phyloP scores from a whole-genome alignment of 2,113 vertebrate genomes.

The Bos indicus region DNA sequence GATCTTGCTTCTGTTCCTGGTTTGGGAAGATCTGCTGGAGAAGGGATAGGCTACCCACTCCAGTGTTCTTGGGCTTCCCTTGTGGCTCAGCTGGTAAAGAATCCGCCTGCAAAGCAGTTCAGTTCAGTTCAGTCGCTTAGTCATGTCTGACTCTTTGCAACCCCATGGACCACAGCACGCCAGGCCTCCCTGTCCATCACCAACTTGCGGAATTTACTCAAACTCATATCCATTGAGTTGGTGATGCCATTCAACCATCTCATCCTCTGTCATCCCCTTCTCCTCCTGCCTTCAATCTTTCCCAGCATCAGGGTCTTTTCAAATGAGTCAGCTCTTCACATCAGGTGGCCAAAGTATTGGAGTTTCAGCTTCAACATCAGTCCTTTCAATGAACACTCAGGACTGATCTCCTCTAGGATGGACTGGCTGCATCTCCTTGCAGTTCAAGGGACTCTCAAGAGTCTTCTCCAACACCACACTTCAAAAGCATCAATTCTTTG shows the following conservation, averaged over 20 bases:
- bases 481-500: not conserved
- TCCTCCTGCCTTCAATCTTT: not conserved
- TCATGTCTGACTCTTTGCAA: rapidly evolving
- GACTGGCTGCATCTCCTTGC: not conserved
- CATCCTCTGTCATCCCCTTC: not conserved
- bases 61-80: not conserved
- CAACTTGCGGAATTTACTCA: not conserved
- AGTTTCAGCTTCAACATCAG: not conserved
- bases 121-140: not conserved
- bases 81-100: not conserved
- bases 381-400: too few species aligned
- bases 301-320: not conserved
- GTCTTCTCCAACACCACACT: not conserved
- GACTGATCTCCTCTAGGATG: not conserved
- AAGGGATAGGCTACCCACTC: not conserved
- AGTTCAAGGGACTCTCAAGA: not conserved
- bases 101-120: not conserved
- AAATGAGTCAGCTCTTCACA: not conserved
- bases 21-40: not conserved
- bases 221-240: not conserved
- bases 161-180: rapidly evolving
- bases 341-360: not conserved
- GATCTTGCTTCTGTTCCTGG: not conserved
- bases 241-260: not conserved
- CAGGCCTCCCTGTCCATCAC: not conserved